phyloP scores from a whole-genome alignment of 2,113 vertebrate genomes.

The Grammomys dolichurus region DNA sequence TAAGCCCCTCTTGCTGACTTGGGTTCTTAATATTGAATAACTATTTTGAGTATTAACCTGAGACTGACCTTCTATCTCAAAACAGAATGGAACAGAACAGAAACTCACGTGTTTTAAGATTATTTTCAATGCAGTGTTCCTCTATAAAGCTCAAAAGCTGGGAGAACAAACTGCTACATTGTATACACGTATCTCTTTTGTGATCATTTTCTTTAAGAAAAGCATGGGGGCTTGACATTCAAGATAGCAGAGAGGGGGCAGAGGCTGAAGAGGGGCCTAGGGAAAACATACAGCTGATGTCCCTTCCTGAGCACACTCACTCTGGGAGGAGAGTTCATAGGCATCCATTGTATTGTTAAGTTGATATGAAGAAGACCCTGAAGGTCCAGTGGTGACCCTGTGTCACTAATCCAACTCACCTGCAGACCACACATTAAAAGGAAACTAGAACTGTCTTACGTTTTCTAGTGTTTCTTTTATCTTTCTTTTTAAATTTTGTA shows the following conservation, averaged over 20 bases:
- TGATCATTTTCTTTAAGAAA: background rate
- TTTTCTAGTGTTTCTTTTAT: background rate
- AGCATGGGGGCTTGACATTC: background rate
- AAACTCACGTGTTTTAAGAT: background rate
- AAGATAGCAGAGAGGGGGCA: background rate
- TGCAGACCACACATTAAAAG: background rate
- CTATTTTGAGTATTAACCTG: background rate
- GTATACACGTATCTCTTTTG: background rate
- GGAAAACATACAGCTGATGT: background rate
- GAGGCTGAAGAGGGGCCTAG: background rate
- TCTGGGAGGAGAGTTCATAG: fast-evolving
- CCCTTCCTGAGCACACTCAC: background rate
- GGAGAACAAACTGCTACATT: background rate
- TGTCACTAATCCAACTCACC: background rate
- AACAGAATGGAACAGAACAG: background rate
- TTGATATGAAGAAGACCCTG: background rate
- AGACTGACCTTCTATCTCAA: background rate
- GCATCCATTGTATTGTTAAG: background rate
- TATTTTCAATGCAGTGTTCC: background rate
- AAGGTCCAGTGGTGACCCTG: background rate
- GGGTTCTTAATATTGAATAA: background rate
- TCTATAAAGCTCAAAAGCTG: background rate
- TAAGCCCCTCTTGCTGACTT: background rate
- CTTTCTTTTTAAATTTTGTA: background rate
- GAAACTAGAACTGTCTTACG: background rate